phyloP scores from a whole-genome alignment of 2,888 invertebrate genomes.

The Hemithea aestivaria region DNA sequence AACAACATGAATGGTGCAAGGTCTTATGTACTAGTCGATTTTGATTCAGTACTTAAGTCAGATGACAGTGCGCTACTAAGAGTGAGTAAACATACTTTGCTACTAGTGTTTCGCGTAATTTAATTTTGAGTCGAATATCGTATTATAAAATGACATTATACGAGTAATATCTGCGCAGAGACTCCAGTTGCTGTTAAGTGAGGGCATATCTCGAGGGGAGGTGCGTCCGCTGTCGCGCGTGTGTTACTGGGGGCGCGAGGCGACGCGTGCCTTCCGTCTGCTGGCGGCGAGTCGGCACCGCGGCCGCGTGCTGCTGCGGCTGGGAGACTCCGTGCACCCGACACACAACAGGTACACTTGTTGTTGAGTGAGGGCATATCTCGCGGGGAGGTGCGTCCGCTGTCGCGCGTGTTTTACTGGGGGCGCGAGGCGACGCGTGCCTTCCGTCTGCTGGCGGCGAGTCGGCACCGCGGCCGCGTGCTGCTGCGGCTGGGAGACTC shows the following conservation, averaged over 20 bases:
- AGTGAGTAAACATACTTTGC: no score
- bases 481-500: no score
- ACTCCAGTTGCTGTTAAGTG: constrained; percentile 42
- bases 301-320: constrained; percentile 47
- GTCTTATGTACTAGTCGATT: constrained; percentile 34
- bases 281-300: constrained; percentile 48
- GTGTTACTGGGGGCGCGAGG: constrained; percentile 39
- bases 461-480: no score
- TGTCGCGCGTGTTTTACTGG: no score
- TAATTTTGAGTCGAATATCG: no score
- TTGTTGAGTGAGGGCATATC: not conserved
- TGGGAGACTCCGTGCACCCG: constrained; percentile 21
- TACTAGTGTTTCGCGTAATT: no score
- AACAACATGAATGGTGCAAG: constrained; percentile 28
- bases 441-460: no score
- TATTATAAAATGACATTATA: no score
- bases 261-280: constrained; percentile 42
- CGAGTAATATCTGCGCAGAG: constrained; percentile 32
- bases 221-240: constrained; percentile 53
- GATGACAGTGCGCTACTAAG: constrained; percentile 29
- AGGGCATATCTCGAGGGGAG: constrained; percentile 50
- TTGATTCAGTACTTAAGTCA: constrained; percentile 36
- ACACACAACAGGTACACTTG: constrained; percentile 31
- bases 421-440: no score
- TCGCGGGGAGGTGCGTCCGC: constrained; percentile 42